Evolutionary conservation across 2,113 vertebrate genomes (phyloP).

Genomic region (Lophochroa leadbeateri): DNA sequence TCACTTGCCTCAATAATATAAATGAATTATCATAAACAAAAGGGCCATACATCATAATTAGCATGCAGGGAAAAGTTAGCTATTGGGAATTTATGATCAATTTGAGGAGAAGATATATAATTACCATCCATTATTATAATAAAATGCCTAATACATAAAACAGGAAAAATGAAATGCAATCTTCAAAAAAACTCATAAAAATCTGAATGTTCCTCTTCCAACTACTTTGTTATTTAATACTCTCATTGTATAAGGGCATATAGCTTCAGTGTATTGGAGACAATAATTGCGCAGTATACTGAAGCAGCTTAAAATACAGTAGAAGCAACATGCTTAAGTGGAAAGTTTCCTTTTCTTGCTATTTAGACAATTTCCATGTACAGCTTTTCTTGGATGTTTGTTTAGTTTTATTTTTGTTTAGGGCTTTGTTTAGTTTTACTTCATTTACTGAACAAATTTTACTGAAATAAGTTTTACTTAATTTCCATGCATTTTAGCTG

Average conservation of each 20-base stretch:
- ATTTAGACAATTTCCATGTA: background rate
- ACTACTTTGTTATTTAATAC: background rate
- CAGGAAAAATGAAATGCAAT: background rate
- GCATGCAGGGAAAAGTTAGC: background rate
- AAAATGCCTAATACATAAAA: background rate
- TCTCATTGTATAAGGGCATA: background rate
- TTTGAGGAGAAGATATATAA: constrained; percentile 16
- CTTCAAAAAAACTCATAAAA: background rate
- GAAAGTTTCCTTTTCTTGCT: background rate
- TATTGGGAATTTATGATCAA: constrained; percentile 20
- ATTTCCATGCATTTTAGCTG: background rate
- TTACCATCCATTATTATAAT: background rate
- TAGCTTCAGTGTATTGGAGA: background rate
- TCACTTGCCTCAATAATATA: background rate
- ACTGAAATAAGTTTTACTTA: background rate
- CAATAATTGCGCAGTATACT: background rate
- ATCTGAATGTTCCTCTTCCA: background rate
- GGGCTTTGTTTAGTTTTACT: background rate
- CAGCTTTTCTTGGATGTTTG: background rate
- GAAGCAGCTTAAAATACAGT: background rate
- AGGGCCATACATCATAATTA: constrained; percentile 28
- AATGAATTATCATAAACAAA: constrained; percentile 31
- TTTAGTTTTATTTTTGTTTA: background rate
- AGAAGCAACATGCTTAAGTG: background rate
- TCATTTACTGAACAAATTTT: background rate